A percentile compares a stretch with the other conserved stretches of the same genome.
Conservation (phyloP, 2,888 invertebrate genomes). For the Coecobrya sp. region DNA sequence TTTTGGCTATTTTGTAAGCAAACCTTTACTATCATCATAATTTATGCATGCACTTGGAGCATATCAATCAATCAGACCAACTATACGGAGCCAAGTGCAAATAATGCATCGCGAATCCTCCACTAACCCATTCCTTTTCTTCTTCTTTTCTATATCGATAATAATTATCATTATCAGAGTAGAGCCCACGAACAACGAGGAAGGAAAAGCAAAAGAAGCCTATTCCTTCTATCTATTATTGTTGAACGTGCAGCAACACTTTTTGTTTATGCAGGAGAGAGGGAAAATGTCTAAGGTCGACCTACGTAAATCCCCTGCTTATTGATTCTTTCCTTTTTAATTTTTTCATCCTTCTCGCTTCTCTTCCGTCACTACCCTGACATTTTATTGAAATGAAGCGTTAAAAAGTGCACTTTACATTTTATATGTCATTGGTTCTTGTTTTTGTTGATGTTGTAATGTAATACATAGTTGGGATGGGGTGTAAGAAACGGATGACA, state of each 20-base stretch:
- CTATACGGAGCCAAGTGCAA: no score
- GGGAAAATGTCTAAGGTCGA: conserved; percentile 46
- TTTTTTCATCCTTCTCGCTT: conserved; percentile 45
- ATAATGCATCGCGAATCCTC: no score
- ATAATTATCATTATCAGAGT: no score
- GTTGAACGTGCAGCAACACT: background rate
- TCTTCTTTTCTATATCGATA: no score
- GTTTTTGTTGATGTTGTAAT: conserved; percentile 9
- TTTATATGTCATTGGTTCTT: background rate
- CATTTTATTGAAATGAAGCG: conserved; percentile 57
- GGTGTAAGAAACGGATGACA: conserved; percentile 26
- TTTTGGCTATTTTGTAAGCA: no score
- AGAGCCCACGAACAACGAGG: no score
- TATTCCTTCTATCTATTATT: background rate
- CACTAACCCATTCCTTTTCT: no score
- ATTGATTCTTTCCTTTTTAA: conserved; percentile 73
- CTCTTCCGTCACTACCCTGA: background rate
- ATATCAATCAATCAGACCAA: no score
- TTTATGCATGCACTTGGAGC: no score
- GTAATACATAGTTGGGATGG: background rate
- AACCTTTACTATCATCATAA: no score
- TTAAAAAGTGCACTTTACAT: conserved; percentile 43
- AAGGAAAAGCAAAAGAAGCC: background rate
- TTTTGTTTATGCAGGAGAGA: conserved; percentile 14
- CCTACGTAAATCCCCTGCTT: conserved; percentile 62